Conservation (phyloP, 2,113 vertebrate species). For the Gallinago paraguaiae region DNA sequence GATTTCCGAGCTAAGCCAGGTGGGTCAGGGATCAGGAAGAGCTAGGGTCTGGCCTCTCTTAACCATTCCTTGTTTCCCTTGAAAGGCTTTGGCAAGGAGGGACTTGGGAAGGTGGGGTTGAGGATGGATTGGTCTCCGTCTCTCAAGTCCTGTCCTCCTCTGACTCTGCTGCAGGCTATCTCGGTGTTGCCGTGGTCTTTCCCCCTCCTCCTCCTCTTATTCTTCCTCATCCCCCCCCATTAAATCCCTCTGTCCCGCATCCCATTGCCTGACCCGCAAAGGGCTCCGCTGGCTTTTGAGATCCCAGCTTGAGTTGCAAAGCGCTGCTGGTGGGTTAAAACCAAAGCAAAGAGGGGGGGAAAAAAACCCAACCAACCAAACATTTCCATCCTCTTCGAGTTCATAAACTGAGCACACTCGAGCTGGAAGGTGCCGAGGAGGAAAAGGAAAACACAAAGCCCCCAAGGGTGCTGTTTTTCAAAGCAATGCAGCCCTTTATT, state of each 20-base stretch:
- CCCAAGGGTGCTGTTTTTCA: neutral
- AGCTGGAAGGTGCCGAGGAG: neutral
- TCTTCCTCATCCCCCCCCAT: neutral
- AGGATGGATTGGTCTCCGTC: neutral
- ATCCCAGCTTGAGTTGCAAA: neutral
- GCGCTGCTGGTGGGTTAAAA: neutral
- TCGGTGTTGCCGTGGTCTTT: neutral
- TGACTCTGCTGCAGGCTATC: neutral
- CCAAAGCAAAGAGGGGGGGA: neutral
- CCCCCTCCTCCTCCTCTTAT: neutral
- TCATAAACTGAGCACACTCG: neutral
- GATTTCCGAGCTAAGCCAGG: constrained; percentile 24
- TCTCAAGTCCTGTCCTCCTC: neutral
- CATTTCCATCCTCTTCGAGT: neutral
- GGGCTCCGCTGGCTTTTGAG: neutral
- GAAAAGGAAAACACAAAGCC: neutral
- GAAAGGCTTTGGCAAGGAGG: neutral
- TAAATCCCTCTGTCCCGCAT: neutral
- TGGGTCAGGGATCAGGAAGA: neutral
- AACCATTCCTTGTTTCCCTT: neutral
- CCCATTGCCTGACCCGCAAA: accelerated
- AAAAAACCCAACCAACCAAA: neutral
- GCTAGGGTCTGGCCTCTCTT: neutral
- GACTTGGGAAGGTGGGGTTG: neutral
- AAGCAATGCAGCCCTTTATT: neutral